Conservation (phyloP, 2,113 vertebrate genomes). For the Odocoileus hemionus region DNA sequence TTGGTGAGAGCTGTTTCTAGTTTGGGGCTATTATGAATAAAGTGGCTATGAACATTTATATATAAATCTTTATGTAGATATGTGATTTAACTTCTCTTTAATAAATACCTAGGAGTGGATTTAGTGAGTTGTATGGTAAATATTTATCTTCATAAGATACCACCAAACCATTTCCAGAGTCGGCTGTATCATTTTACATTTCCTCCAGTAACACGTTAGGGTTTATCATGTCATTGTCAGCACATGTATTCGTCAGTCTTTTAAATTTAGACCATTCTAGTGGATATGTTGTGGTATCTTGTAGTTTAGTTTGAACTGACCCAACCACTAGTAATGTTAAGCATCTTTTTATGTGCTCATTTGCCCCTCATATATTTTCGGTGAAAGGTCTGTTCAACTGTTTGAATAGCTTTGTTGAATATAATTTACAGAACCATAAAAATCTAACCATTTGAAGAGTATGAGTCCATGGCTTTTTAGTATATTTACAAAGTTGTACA, state of each 20-base stretch:
- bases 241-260: not conserved
- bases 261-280: not conserved
- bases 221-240: not conserved
- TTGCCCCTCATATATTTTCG: not conserved
- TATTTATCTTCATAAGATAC: not conserved
- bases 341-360: not conserved
- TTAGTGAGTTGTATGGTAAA: not conserved
- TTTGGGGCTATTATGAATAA: constrained; percentile 29
- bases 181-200: not conserved
- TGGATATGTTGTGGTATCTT: not conserved
- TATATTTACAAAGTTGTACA: not conserved
- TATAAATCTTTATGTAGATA: constrained; percentile 1
- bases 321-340: not conserved
- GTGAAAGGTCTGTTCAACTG: not conserved
- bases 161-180: not conserved
- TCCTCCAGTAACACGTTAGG: too few relatives aligned
- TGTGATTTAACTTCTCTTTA: constrained; percentile 42
- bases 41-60: constrained; percentile 3
- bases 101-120: constrained; percentile 27
- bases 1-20: not conserved
- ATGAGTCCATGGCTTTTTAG: not conserved
- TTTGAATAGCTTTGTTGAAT: not conserved
- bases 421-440: not conserved
- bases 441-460: not conserved
- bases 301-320: not conserved